A percentile compares a stretch with the other conserved stretches of the same genome.
Evolutionary conservation across 2,113 vertebrate species (phyloP).

Genomic region (Ceyx margarethae): DNA sequence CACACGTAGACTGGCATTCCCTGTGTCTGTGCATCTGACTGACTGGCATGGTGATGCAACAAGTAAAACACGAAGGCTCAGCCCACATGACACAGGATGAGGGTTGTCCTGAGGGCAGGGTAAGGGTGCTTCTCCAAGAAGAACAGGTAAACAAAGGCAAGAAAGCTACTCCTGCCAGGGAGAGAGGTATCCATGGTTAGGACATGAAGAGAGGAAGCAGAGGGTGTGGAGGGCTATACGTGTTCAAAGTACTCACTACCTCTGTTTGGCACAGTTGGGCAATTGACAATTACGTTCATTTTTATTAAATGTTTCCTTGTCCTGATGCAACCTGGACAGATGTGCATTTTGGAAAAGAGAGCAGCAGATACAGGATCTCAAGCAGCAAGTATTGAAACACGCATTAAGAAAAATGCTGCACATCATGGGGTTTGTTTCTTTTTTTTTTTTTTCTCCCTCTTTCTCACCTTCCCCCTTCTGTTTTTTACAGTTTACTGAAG

Average conservation of each 20-base stretch:
- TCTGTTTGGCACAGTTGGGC: neutral
- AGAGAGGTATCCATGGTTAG: neutral
- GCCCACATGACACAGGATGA: rapidly evolving
- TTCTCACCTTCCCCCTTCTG: rapidly evolving
- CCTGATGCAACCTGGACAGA: conserved; percentile 17
- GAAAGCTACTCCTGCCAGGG: neutral
- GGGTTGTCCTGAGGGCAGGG: neutral
- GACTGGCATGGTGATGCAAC: neutral
- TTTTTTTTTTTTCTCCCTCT: neutral
- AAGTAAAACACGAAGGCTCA: neutral
- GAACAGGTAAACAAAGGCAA: neutral
- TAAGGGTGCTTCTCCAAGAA: neutral
- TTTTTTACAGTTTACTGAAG: neutral
- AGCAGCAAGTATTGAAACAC: neutral
- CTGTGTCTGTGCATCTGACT: neutral
- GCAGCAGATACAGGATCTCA: neutral
- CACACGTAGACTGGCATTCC: neutral
- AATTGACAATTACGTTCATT: conserved; percentile 15
- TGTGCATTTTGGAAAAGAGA: neutral
- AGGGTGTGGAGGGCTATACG: neutral
- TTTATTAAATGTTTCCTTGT: conserved; percentile 14
- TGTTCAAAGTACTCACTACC: neutral
- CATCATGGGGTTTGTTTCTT: rapidly evolving
- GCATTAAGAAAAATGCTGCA: neutral
- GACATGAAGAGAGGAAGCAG: neutral